phyloP scores from a whole-genome alignment of 2,113 vertebrate genomes.

The Prinia subflava region DNA sequence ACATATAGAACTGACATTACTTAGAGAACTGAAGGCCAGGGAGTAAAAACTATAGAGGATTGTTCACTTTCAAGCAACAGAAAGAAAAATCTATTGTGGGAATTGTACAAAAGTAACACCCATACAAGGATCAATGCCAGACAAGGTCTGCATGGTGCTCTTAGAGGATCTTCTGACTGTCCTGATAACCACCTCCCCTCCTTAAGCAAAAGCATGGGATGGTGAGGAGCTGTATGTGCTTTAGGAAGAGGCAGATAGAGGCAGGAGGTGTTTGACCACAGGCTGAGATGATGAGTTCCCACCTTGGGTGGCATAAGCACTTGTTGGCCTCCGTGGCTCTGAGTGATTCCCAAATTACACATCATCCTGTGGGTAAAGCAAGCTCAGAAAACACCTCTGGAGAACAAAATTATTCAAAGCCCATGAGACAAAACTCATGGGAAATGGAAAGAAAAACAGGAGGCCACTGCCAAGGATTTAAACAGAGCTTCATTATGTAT shows the following conservation, averaged over 20 bases:
- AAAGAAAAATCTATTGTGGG: background rate
- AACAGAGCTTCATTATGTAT: background rate
- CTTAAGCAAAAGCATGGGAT: background rate
- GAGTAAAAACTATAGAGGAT: background rate
- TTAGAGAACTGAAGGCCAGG: background rate
- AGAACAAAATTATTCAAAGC: background rate
- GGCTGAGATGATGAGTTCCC: background rate
- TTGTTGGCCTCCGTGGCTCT: background rate
- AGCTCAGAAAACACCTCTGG: background rate
- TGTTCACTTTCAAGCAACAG: background rate
- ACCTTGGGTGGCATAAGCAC: background rate
- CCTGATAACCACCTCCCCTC: background rate
- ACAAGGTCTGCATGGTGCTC: background rate
- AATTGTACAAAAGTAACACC: background rate
- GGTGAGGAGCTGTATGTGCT: background rate
- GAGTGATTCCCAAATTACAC: fast-evolving
- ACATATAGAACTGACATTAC: background rate
- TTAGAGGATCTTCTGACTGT: background rate
- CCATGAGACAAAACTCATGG: background rate
- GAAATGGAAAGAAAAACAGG: background rate
- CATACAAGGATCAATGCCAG: background rate
- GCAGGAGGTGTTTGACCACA: background rate
- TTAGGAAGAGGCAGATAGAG: background rate
- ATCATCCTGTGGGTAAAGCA: background rate
- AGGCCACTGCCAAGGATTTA: background rate